phyloP scores from a whole-genome alignment of 2,113 vertebrate genomes.

The Pedionomus torquatus region DNA sequence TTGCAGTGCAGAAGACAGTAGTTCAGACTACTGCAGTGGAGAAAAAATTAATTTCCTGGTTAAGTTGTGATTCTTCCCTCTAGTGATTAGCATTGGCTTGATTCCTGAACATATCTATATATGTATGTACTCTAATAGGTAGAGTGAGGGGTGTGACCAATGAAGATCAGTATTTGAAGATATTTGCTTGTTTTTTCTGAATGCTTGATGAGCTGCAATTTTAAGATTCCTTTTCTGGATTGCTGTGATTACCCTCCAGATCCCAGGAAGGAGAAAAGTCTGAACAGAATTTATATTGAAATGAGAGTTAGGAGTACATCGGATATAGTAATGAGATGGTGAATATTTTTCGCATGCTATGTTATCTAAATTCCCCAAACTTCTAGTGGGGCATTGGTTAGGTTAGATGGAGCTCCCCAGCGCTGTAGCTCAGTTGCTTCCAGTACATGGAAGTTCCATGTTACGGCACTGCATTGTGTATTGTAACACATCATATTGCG shows the following conservation, averaged over 20 bases:
- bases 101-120: not conserved
- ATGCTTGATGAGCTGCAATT: not conserved
- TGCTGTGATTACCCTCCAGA: not conserved
- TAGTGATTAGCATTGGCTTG: not conserved
- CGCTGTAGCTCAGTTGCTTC: not conserved
- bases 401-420: not conserved
- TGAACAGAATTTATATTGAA: not conserved
- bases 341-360: not conserved
- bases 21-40: not conserved
- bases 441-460: too few relatives aligned
- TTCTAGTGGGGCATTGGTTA: rapidly evolving
- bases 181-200: not conserved
- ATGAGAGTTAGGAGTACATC: not conserved
- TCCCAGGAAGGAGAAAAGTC: not conserved
- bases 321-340: too few relatives aligned
- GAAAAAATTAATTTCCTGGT: not conserved
- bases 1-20: not conserved
- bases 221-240: not conserved
- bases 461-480: rapidly evolving
- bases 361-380: not conserved
- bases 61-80: not conserved
- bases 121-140: not conserved
- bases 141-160: not conserved
- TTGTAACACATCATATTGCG: rapidly evolving
- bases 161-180: not conserved